phyloP scores from a whole-genome alignment of 2,113 vertebrate genomes.

The Odontesthes bonariensis region DNA sequence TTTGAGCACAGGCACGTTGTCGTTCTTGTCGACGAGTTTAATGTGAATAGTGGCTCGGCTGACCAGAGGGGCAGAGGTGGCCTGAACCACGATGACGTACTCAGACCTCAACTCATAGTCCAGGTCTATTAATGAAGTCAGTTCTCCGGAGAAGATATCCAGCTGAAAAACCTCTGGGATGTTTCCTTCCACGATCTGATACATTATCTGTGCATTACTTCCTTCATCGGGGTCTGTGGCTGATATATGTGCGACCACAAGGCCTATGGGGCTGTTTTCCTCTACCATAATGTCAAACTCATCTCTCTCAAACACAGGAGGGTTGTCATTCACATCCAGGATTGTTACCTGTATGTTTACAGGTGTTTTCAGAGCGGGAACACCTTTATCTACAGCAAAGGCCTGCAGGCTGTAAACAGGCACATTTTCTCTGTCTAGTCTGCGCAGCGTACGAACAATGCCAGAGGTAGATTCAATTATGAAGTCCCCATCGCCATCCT shows the following conservation, averaged over 20 bases:
- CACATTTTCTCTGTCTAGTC: slow-evolving; percentile 93
- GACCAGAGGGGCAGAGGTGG: slow-evolving; percentile 94
- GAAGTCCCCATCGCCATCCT: slow-evolving; percentile 94
- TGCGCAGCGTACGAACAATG: slow-evolving; percentile 91
- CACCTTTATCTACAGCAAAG: slow-evolving; percentile 91
- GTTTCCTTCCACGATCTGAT: slow-evolving; percentile 97
- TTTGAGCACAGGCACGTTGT: slow-evolving; percentile 91
- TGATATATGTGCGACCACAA: slow-evolving; percentile 90
- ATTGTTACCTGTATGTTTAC: slow-evolving; percentile 90
- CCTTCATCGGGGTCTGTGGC: slow-evolving; percentile 96
- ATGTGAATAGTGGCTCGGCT: slow-evolving; percentile 95
- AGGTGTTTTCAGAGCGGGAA: slow-evolving; percentile 87
- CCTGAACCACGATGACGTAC: slow-evolving; percentile 94
- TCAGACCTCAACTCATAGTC: slow-evolving; percentile 92
- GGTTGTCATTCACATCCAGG: slow-evolving; percentile 96
- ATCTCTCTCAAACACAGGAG: slow-evolving; percentile 92
- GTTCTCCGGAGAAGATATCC: slow-evolving; percentile 96
- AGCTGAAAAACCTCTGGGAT: slow-evolving; percentile 96
- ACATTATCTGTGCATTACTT: slow-evolving; percentile 98
- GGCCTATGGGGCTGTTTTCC: slow-evolving; percentile 95
- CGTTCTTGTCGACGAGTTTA: slow-evolving; percentile 91
- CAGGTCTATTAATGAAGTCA: slow-evolving; percentile 91
- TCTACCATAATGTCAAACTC: slow-evolving; percentile 96
- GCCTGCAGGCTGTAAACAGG: slow-evolving; percentile 88
- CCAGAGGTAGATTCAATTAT: slow-evolving; percentile 96